Base-by-base conservation (phyloP, 2,888 invertebrate species). In the Torymus aiolomorphi region DNA sequence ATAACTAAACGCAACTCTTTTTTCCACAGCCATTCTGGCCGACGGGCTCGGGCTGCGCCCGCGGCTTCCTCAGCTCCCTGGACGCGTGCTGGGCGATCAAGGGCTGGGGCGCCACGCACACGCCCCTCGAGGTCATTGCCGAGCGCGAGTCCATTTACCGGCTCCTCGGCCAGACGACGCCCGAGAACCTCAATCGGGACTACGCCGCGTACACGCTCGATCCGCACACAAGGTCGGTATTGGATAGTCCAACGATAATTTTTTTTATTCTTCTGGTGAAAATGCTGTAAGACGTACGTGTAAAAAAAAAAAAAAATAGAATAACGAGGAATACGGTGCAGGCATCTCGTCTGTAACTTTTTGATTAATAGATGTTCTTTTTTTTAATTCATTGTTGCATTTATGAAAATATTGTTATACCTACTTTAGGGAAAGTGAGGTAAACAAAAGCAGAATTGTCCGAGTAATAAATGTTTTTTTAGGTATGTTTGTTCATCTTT, bases 51-150 rank as follows among this genome's bases (percentile, higher is more conserved):
- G 99, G 99, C 0, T 98, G 98, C 91, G 99, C 98, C 0, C 93
- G 99, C 76, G 99, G 99, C 14, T 99, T 99, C 90, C 93, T 99
- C 2, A 97, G 98, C 20, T 97, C 97, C 3, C 93, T 99, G 91
- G 99, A 99, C 92, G 96, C 98, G 0, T 97, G 97, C 14, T 99
- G 99, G 97, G 96, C 97, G 82, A 95, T 98, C 79, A 94, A 96
- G 84, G 92, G 95, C 78, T 98, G 97, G 96, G 94, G 95, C 0
- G 93, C 93, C 0, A 89, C 92, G 75, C 91, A 92, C 5, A 95
- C 96, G 81, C 95, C 97, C 0, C 91, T 98, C 16, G 95, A 96
- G 86, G 96, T 98, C 24, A 91, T 99, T 72, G 97, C 98, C 0
- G 98, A 99, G 91, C 92, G 99, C 62, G 99, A 99, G 91, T 97